Evolutionary conservation across 2,113 vertebrate genomes (phyloP).

Genomic region (Phycodurus eques): DNA sequence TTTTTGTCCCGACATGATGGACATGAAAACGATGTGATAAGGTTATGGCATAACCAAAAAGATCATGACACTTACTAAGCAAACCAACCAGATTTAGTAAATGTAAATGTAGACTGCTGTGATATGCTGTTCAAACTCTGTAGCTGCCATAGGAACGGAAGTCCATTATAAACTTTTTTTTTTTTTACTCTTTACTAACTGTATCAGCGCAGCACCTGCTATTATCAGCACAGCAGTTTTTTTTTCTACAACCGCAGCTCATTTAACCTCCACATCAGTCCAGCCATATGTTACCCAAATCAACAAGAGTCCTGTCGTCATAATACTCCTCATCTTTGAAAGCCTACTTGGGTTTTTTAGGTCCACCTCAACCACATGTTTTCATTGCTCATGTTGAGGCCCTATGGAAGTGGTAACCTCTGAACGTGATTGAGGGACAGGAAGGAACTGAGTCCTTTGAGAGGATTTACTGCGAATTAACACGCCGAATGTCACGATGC

Average conservation of each 20-base stretch:
- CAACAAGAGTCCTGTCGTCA: neutral
- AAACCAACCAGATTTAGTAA: too few species aligned
- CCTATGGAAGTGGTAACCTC: slow-evolving; percentile 59
- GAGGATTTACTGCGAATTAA: slow-evolving; percentile 71
- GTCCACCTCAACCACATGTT: neutral
- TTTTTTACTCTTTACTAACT: slow-evolving; percentile 33
- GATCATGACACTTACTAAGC: too few species aligned
- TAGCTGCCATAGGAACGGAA: too few species aligned
- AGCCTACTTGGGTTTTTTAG: neutral
- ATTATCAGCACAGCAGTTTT: slow-evolving; percentile 28
- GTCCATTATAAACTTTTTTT: too few species aligned
- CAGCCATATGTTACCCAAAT: slow-evolving; percentile 17
- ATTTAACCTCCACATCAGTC: slow-evolving; percentile 46
- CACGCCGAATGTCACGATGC: slow-evolving; percentile 52
- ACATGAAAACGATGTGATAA: too few species aligned
- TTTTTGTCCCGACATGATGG: too few species aligned
- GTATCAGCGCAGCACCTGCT: slow-evolving; percentile 62
- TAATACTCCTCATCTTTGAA: neutral
- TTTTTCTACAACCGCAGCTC: slow-evolving; percentile 28
- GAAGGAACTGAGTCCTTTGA: slow-evolving; percentile 63
- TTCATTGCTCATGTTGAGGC: slow-evolving; percentile 4
- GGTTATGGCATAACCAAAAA: too few species aligned
- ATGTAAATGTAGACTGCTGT: too few species aligned
- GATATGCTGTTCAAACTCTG: too few species aligned
- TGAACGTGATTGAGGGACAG: slow-evolving; percentile 56